Conservation (phyloP, 2,797 vertebrate genomes). For the Eurystomus glaucurus region DNA sequence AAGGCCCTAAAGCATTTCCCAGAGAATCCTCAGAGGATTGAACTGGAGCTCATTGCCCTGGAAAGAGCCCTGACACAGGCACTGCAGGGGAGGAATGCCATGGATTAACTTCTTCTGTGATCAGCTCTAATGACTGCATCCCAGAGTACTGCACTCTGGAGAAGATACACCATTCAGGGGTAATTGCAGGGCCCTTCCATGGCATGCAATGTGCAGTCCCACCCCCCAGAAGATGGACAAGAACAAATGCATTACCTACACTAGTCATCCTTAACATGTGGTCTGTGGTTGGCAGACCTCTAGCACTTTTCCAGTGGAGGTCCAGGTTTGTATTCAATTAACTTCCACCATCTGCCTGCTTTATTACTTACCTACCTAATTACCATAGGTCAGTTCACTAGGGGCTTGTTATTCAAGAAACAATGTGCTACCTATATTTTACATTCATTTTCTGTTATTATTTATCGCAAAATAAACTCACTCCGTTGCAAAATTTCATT, state of each 20-base stretch:
- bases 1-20: conserved; percentile 46
- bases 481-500: not conserved
- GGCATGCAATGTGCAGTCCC: not conserved
- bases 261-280: not conserved
- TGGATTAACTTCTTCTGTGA: conserved; percentile 3
- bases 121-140: not conserved
- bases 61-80: conserved; percentile 28
- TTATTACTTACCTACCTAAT: not conserved
- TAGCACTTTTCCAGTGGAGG: not conserved
- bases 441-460: not conserved
- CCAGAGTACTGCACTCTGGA: not conserved
- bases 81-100: not conserved
- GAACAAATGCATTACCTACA: not conserved
- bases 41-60: conserved; percentile 48
- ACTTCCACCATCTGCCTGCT: not conserved
- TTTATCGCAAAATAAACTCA: not conserved
- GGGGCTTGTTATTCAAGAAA: not conserved
- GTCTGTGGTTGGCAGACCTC: not conserved
- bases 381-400: not conserved
- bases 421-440: not conserved
- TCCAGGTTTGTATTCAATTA: not conserved
- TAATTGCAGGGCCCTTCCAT: not conserved
- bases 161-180: not conserved
- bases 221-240: not conserved
- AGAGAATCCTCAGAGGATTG: conserved; percentile 26